Evolutionary conservation across 2,797 vertebrate species (phyloP).

Genomic region (Notamacropus eugenii): DNA sequence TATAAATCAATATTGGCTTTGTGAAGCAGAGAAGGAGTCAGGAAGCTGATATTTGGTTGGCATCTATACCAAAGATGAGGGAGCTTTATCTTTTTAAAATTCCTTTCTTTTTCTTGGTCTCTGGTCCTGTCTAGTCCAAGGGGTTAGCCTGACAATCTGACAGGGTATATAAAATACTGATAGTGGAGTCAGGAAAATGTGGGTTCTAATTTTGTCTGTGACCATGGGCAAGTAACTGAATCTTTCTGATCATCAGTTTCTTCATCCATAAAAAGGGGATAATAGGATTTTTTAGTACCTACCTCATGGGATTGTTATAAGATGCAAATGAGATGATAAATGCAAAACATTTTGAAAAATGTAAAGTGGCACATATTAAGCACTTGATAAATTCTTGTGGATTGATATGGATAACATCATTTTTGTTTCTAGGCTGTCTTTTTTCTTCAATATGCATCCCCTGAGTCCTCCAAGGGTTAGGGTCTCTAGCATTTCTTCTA

Average conservation of each 20-base stretch:
- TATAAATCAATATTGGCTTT: constrained; percentile 9
- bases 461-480: background rate
- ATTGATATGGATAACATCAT: background rate
- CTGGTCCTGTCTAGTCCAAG: background rate
- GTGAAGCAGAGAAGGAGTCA: background rate
- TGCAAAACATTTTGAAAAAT: background rate
- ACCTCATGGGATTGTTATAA: background rate
- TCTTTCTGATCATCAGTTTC: background rate
- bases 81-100: background rate
- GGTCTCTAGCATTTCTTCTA: background rate
- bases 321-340: background rate
- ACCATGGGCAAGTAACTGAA: background rate
- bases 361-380: background rate
- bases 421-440: background rate
- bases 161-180: background rate
- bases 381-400: background rate
- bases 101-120: background rate
- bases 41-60: background rate
- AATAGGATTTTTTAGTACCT: background rate
- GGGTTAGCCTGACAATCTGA: background rate
- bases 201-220: background rate
- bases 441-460: background rate
- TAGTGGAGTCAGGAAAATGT: background rate
- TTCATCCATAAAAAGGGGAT: background rate
- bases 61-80: background rate